Conservation (phyloP, 2,113 vertebrate species). For the Cynopterus brachyotis region DNA sequence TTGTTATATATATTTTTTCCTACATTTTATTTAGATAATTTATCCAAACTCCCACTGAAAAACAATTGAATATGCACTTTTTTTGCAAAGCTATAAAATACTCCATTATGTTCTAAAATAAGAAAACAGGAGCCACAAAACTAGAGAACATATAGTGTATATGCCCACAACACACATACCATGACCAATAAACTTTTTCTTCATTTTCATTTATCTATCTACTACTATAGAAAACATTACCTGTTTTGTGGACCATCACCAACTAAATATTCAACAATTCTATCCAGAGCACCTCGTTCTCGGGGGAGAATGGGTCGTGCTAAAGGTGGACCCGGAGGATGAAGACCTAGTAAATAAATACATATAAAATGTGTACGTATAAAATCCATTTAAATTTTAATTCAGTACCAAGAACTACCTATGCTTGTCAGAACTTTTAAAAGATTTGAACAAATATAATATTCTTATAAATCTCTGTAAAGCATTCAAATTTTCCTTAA, state of each 20-base stretch:
- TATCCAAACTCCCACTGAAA: background rate
- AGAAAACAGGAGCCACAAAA: slow-evolving; percentile 25
- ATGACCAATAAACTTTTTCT: background rate
- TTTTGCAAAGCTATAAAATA: background rate
- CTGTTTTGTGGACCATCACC: slow-evolving; percentile 99
- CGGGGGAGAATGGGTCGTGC: slow-evolving; percentile 94
- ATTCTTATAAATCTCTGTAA: slow-evolving; percentile 34
- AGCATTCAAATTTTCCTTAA: slow-evolving; percentile 51
- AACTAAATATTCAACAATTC: slow-evolving; percentile 97
- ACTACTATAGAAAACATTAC: slow-evolving; percentile 78
- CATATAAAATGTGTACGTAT: background rate
- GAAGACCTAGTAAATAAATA: slow-evolving; percentile 88
- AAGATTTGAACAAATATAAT: slow-evolving; percentile 33
- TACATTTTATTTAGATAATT: background rate
- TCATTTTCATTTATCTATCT: slow-evolving; percentile 35
- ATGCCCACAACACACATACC: fast-evolving
- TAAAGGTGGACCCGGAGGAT: slow-evolving; percentile 97
- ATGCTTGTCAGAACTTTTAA: background rate
- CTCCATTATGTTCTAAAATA: background rate
- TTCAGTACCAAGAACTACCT: background rate
- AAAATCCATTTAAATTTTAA: background rate
- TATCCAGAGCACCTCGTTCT: slow-evolving; percentile 94
- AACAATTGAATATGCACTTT: background rate
- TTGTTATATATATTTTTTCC: background rate
- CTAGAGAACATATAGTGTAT: background rate